Percentiles rank a stretch among this genome's conserved stretches.
Conservation (phyloP, 2,888 invertebrate genomes). For the Tineola bisselliella region DNA sequence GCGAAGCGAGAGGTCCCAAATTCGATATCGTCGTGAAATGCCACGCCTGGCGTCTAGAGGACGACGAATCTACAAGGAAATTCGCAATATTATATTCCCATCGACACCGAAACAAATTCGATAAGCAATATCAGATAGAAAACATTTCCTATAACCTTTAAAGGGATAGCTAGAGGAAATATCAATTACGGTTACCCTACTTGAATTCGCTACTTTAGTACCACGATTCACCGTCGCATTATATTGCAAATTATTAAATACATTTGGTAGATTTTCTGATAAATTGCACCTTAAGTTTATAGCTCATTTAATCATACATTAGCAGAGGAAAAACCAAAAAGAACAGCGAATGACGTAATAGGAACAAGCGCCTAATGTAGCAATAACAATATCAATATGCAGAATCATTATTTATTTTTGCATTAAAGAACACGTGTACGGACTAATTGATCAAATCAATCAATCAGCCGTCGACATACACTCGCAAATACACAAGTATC, state of each 20-base stretch:
- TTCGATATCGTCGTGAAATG: conserved; percentile 40
- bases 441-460: conserved; percentile 9
- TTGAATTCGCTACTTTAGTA: neutral
- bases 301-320: too few species aligned
- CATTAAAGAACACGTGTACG: neutral
- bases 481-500: conserved; percentile 7
- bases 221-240: too few species aligned
- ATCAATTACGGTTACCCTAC: neutral
- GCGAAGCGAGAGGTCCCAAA: conserved; percentile 49
- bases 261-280: neutral
- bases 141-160: conserved; percentile 3
- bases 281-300: too few species aligned
- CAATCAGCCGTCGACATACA: conserved; percentile 6
- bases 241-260: too few species aligned
- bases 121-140: conserved; percentile 12
- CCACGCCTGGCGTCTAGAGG: conserved; percentile 13
- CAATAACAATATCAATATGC: neutral
- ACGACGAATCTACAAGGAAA: conserved; percentile 4
- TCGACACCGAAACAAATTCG: conserved; percentile 13
- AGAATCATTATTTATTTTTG: neutral
- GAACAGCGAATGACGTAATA: neutral
- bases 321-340: too few species aligned
- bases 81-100: conserved; percentile 12
- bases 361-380: neutral
- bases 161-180: conserved; percentile 4